Evolutionary conservation across 1,140 invertebrate species (phyloP), one percentile per base, ranked within the genome.

Genomic region (Hesperophylax magnus): DNA sequence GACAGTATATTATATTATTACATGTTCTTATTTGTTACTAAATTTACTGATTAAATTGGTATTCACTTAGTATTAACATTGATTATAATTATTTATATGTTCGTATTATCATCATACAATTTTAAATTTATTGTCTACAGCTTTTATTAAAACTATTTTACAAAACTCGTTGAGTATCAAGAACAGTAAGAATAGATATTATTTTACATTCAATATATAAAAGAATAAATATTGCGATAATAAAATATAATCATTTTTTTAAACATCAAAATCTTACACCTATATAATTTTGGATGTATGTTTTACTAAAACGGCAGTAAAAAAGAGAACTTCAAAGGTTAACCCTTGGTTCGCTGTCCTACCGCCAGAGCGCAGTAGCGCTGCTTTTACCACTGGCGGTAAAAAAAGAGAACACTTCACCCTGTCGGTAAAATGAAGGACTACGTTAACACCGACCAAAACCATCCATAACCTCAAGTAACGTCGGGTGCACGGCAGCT

Each of bases 101-200:
- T 61, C 20, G 24, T 74, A 61, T 61, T 61, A 15, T 61, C 24
- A 24, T 24, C 9, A 7, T 61, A 74, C 27, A 69, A 47, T 47
- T 14, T 47, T 47, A 14, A 47, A 47, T 56, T 81, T 81, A 81
- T 81, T 81, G 80, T 81, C 80, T 81, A 81, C 80, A 81, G 80
- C 80, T 71, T 81, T 18, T 15, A 24, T 47, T 47, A 47, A 47
- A 47, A 47, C 3, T 47, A 47, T 14, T 47, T 47, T 47, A 47
- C 39, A 47, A 14, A 47, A 47, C 39, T 47, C 39, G 39, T 47
- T 47, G 39, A 47, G 11, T 47, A 47, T 47, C 39, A 47, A 47
- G 39, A 47, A 47, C 39, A 47, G 3, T 47, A 47, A 47, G 6
- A 47, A 47, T 47, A 1, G 14, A 61, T 61, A 61, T 61, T 61